These are phyloP conservation scores for Sipha maydis DNA, from an alignment of 2,888 invertebrate species.

Conservation along the genomic window DNA sequence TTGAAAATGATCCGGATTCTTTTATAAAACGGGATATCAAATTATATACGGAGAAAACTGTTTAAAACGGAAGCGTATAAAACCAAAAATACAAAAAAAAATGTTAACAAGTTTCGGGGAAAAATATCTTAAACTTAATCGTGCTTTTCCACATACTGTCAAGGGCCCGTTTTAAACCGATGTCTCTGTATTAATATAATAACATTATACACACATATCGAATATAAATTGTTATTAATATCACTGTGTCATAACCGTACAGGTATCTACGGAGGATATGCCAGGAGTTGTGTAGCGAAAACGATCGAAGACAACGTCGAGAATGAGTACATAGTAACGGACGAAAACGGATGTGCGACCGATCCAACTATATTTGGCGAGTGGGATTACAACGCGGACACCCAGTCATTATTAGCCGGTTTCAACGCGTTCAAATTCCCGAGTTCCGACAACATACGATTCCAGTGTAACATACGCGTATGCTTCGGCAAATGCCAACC, in stretches of 20 bases:
- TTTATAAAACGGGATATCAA: too few relatives aligned
- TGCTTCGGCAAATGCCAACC: conserved; percentile 96
- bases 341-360: conserved; percentile 92
- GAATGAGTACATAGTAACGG: conserved; percentile 91
- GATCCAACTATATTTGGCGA: conserved; percentile 93
- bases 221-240: neutral
- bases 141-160: too few relatives aligned
- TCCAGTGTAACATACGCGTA: conserved; percentile 95
- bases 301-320: conserved; percentile 89
- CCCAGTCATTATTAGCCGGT: conserved; percentile 84
- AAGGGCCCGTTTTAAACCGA: too few relatives aligned
- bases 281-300: conserved; percentile 91
- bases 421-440: conserved; percentile 97
- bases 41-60: too few relatives aligned
- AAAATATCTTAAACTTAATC: too few relatives aligned
- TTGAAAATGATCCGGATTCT: too few relatives aligned
- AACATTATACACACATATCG: too few relatives aligned
- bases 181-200: neutral
- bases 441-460: conserved; percentile 90
- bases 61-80: too few relatives aligned
- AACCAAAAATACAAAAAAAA: too few relatives aligned
- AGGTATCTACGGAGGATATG: conserved; percentile 94
- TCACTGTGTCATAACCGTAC: conserved; percentile 25
- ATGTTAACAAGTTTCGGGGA: too few relatives aligned
- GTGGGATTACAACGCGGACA: conserved; percentile 89